phyloP scores from a whole-genome alignment of 2,888 invertebrate genomes.

The Aphrophora alni region DNA sequence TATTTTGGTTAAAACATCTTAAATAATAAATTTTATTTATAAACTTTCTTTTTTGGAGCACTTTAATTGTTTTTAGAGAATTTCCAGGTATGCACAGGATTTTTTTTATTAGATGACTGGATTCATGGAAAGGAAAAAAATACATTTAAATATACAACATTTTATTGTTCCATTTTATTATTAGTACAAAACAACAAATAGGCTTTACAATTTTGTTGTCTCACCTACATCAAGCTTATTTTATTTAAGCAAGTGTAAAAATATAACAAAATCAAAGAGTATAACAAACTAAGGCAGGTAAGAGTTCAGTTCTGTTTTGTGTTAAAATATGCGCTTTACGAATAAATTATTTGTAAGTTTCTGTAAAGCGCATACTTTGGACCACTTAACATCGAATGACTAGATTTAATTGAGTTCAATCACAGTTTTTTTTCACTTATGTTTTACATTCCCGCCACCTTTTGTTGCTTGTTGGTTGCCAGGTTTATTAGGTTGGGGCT shows the following conservation, averaged over 20 bases:
- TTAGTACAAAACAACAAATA: slow-evolving; percentile 2
- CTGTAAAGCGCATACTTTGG: neutral
- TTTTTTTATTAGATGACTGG: too few species aligned
- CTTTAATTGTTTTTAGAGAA: too few species aligned
- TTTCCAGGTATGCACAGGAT: too few species aligned
- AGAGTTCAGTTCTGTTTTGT: neutral
- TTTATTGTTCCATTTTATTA: neutral
- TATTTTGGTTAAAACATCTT: too few species aligned
- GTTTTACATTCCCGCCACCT: neutral
- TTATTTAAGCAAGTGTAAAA: neutral
- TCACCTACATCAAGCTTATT: neutral
- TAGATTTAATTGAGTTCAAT: neutral
- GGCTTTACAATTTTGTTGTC: neutral
- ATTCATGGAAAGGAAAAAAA: neutral
- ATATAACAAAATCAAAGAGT: neutral
- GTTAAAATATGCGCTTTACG: neutral
- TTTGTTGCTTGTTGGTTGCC: slow-evolving; percentile 3
- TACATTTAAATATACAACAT: neutral
- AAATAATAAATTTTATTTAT: too few species aligned
- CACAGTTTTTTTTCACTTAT: neutral
- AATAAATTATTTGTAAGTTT: neutral
- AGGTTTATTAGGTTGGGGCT: slow-evolving; percentile 11
- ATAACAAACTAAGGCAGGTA: neutral
- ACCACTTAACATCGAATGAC: neutral
- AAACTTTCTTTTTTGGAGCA: too few species aligned